Evolutionary conservation across 2,113 vertebrate species (phyloP).

Genomic region (Dicerorhinus sumatrensis): DNA sequence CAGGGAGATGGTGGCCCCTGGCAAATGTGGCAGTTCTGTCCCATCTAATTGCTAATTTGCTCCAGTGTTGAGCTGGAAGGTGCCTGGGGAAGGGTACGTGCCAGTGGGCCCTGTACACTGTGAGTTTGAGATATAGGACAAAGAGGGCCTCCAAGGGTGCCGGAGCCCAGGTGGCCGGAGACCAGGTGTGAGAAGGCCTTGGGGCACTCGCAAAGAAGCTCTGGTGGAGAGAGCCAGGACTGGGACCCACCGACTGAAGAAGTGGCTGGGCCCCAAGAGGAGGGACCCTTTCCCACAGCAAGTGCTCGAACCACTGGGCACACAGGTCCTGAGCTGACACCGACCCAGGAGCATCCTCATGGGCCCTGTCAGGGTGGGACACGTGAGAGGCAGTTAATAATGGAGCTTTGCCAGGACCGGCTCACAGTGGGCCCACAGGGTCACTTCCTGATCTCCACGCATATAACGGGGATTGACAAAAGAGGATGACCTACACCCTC

Average conservation of each 20-base stretch:
- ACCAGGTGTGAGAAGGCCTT: too few species aligned
- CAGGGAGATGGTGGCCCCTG: background rate
- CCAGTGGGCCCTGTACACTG: background rate
- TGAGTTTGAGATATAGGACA: too few species aligned
- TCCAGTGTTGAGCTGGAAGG: accelerated
- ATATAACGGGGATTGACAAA: too few species aligned
- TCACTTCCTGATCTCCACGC: background rate
- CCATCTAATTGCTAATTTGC: accelerated
- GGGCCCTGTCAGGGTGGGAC: accelerated
- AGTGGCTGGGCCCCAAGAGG: background rate
- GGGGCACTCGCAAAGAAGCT: accelerated
- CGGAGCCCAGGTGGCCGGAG: background rate
- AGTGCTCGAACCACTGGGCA: background rate
- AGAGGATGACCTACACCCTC: background rate
- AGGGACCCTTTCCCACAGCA: background rate
- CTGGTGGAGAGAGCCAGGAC: background rate
- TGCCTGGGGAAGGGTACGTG: accelerated
- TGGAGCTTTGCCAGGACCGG: background rate
- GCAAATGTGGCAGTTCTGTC: background rate
- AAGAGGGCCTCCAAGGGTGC: too few species aligned
- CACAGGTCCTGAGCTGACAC: background rate
- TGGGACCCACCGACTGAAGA: background rate
- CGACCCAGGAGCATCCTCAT: accelerated
- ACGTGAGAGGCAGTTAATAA: accelerated
- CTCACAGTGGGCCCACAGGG: background rate